Base-by-base conservation (phyloP, 2,797 vertebrate species). In the Apodemus agrarius region DNA sequence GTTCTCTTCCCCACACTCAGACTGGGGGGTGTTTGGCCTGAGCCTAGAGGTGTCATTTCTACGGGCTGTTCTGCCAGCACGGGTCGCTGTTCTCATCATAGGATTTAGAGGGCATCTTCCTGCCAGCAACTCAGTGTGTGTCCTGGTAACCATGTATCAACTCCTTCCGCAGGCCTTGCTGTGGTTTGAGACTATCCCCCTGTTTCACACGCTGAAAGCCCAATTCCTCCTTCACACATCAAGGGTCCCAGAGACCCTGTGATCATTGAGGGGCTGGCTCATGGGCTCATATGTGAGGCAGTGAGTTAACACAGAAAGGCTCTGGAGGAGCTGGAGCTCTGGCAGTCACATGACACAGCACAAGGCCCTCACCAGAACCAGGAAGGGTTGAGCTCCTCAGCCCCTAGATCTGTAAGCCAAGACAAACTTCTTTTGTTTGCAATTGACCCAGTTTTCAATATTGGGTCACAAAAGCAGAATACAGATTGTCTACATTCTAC, bases 311-410 rank as follows among this genome's bases (percentile, higher is more conserved):
- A 37, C 17, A 40, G 13, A 13, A 6, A 34, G 19, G 29, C 57
- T 76, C 74, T 52, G 57, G 31, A 3, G 14, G 63, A 85, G 21
- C 21, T 86, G 7, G 3, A 52, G 5, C 26, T 10, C 49, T 54
- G 37, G 19, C 37, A n/a, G 4, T 57, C 34, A 11, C 26, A 2
- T 1, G 2, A 8, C 7, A 5, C 11, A 49, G 11, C 21, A 19
- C 0, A 65, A 54, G 29, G 8, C 34, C 21, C 3, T 76, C 46
- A 34, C n/a, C 72, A 54, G 6, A 43, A 21, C 69, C 46, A 37
- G 37, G 59, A 37, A 26, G 29, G 19, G 1, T 46, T 40, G 29
- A 74, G 26, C n/a, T 29, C 61, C 43, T 3, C 34, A 29, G 46
- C 21, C 65, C 14, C 9, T 21, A 52, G 84, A 87, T 13, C 22